These are phyloP conservation scores for Phylloscopus whistleri DNA, from an alignment of 2,113 vertebrate species.

Conservation along the genomic window DNA sequence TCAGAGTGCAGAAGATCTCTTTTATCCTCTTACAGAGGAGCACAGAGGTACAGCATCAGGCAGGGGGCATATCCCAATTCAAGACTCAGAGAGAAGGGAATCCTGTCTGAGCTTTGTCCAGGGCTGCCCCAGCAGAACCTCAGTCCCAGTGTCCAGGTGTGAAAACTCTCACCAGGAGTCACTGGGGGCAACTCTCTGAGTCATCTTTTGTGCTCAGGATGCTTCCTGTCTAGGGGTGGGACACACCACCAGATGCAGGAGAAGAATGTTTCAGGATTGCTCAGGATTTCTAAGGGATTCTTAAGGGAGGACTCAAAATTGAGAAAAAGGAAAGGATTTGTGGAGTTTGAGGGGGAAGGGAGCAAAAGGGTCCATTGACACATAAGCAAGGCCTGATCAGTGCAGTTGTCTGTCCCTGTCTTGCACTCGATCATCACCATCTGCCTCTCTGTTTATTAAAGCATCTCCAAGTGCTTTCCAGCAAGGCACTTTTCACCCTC, in stretches of 20 bases:
- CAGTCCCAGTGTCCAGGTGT: not conserved
- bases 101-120: rapidly evolving
- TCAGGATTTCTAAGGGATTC: not conserved
- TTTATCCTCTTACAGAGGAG: not conserved
- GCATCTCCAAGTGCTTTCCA: not conserved
- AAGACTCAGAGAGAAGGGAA: not conserved
- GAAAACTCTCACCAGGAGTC: not conserved
- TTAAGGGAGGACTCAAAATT: not conserved
- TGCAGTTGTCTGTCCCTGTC: not conserved
- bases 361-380: not conserved
- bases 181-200: not conserved
- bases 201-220: not conserved
- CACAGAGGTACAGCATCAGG: not conserved
- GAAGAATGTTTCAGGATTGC: not conserved
- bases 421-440: not conserved
- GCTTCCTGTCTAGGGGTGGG: not conserved
- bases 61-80: rapidly evolving
- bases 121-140: not conserved
- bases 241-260: rapidly evolving
- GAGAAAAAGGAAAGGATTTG: not conserved
- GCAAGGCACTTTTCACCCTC: no score
- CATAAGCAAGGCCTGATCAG: not conserved
- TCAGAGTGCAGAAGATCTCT: not conserved
- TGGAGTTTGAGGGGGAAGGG: not conserved
- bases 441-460: not conserved